Conservation (phyloP, 2,888 invertebrate genomes). For the Halictus quadricinctus region DNA sequence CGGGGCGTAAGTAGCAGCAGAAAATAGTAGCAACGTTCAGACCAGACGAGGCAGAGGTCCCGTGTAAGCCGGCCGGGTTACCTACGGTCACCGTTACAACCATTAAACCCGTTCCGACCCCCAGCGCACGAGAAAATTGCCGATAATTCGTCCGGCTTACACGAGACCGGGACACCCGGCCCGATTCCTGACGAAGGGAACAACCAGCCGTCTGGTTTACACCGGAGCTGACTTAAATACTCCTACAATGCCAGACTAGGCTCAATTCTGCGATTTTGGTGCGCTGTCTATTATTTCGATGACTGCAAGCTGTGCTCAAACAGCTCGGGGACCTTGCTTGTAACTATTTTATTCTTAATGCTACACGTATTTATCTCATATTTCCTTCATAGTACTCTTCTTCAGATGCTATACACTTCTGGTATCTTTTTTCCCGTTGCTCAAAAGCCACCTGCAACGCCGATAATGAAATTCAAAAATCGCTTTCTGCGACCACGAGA, state of each 20-base stretch:
- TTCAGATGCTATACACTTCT: no score
- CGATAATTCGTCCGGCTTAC: constrained; percentile 58
- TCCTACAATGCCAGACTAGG: neutral
- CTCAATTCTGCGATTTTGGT: neutral
- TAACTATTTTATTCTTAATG: neutral
- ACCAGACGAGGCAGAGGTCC: neutral
- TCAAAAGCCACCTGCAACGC: no score
- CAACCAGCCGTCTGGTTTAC: constrained; percentile 33
- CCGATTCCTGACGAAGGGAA: constrained; percentile 45
- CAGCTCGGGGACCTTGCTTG: neutral
- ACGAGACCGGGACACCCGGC: constrained; percentile 32
- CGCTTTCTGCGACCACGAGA: no score
- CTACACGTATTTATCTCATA: neutral
- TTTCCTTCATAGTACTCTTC: no score
- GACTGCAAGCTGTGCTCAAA: no score
- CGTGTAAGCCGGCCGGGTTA: constrained; percentile 41
- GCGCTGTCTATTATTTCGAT: no score
- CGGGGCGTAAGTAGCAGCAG: neutral
- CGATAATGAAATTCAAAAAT: no score
- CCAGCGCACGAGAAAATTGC: constrained; percentile 44
- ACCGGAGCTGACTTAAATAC: constrained; percentile 25
- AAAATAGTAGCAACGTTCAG: constrained; percentile 22
- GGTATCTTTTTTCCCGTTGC: no score
- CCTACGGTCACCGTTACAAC: constrained; percentile 56
- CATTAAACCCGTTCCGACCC: constrained; percentile 47